phyloP scores from a whole-genome alignment of 2,113 vertebrate genomes.

The Opisthocomus hoazin region DNA sequence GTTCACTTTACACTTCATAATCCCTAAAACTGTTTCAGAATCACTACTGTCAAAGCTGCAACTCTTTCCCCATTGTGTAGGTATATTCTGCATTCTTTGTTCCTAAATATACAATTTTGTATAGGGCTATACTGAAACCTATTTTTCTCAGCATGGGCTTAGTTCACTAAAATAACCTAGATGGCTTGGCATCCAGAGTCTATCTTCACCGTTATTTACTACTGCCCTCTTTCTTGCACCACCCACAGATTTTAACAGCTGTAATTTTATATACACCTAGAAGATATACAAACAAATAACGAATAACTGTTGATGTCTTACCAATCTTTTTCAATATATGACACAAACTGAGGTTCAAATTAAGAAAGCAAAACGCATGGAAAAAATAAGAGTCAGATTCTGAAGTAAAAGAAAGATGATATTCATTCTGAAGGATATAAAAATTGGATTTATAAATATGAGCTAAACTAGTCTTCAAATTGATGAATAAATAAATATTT shows the following conservation, averaged over 20 bases:
- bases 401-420: background rate
- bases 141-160: background rate
- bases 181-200: background rate
- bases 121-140: background rate
- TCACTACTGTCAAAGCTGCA: background rate
- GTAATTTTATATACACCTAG: background rate
- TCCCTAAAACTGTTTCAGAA: background rate
- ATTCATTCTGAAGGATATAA: background rate
- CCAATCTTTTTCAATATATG: background rate
- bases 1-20: background rate
- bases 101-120: background rate
- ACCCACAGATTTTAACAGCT: background rate
- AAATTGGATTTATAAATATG: background rate
- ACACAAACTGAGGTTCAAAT: background rate
- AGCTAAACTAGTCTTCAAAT: background rate
- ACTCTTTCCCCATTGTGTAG: background rate
- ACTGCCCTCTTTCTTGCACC: background rate
- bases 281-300: background rate
- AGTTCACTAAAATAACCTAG: background rate
- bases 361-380: background rate
- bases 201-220: background rate
- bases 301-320: background rate
- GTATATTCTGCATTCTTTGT: background rate
- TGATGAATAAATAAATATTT: background rate
- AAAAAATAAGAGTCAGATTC: background rate